Evolutionary conservation across 2,113 vertebrate species (phyloP), one percentile per base, ranked within the genome.

Genomic region (Panthera leo): DNA sequence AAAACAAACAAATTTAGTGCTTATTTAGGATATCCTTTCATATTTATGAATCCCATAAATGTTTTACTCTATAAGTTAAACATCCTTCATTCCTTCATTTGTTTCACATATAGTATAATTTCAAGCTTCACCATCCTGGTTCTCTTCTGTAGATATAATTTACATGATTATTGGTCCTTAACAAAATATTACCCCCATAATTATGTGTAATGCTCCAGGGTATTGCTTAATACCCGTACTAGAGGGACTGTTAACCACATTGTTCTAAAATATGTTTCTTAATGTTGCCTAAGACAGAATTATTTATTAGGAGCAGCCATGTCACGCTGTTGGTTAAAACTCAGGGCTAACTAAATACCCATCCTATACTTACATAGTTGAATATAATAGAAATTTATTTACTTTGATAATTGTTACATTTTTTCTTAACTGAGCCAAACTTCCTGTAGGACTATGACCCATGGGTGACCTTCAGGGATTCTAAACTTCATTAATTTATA

Each of bases 331-430:
- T 91, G 34, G 58, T 83, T 31, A 71, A n/a, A 71, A 83, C 53
- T 92, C 48, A 91, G 39, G 78, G 39, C 63, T 82, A 73, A 94
- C 6, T 78, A 48, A 87, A 71, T 89, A 39, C 8, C 27, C 16
- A 80, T 83, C 3, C 51, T 95, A 3, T 76, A 87, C 48, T 89
- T 93, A 42, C 12, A 9, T 53, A 90, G 27, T 71, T 86, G 29
- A 96, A 34, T 78, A 71, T 90, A 63, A 45, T 85, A 75, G 79
- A 91, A 92, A 76, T 86, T 82, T 94, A 76, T 86, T 82, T 94
- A 85, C 85, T 94, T 94, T 23, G 79, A 80, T 85, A 94, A 29
- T 68, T 85, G 5, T 86, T 75, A 65, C 9, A 42, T 51, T 82
- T 94, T 83, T 63, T 96, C 34, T 68, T 68, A 67, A 75, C 67